Evolutionary conservation across 1,140 invertebrate species (phyloP), one percentile per base, ranked within the genome.

Genomic region (Macrobrachium nipponense): DNA sequence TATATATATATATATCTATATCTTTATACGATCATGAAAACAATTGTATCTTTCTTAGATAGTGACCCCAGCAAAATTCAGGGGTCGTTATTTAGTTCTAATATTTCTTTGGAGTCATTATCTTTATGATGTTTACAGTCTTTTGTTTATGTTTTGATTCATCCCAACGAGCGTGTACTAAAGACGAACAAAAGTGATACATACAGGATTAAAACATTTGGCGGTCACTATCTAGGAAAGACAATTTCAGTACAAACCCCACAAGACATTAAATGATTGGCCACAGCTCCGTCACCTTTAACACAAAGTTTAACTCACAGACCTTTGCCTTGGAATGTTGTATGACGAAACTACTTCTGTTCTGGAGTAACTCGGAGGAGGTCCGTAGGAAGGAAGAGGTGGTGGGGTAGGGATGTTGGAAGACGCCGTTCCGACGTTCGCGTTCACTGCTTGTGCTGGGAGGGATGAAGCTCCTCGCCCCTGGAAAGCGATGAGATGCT

Each of bases 321-420:
- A 80, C 84, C 84, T 86, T 43, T 86, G 84, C 59, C 77, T 86
- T 15, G 84, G 84, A n/a, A 86, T 61, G 58, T 86, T 86, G 62
- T 86, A 80, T 58, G 66, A 82, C 4, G 80, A 68, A 6, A 66
- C 20, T n/a, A 15, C 23, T 15, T 73, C 68, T 27, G 77, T 66
- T 7, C 68, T 64, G 77, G 84, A 86, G 78, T 80, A 86, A 58
- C 68, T 86, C 0, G 84, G 84, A 11, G 84, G 84, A 18, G 77
- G 84, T 12, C 83, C 84, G 23, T 58, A 51, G 58, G 77, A 78
- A 36, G 77, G 64, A 7, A 66, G 76, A n/a, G 83, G 83, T 0
- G 81, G 70, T 23, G 70, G 70, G 5, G 58, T 23, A 60, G 81
- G 81, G 17, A 73, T 72, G 12, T 72, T 72, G 0, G 82, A 73